phyloP scores from a whole-genome alignment of 2,113 vertebrate species.

The Oreochromis tanganicae region DNA sequence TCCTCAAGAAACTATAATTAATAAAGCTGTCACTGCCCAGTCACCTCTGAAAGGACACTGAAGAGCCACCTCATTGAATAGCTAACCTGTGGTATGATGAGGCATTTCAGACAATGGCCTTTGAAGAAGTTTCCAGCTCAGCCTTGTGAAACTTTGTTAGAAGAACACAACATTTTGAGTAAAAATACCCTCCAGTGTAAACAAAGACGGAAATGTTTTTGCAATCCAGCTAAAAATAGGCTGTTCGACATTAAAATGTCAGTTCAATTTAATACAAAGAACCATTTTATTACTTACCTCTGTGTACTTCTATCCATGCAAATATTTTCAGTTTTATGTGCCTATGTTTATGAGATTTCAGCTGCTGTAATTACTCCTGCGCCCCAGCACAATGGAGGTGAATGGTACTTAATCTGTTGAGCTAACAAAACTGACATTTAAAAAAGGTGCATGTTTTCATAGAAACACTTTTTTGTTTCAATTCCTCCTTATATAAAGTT shows the following conservation, averaged over 20 bases:
- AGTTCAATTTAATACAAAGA: background rate
- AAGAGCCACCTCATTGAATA: slow-evolving; percentile 14
- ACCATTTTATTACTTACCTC: background rate
- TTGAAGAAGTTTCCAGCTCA: background rate
- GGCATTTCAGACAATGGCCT: background rate
- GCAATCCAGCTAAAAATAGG: background rate
- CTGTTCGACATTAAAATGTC: background rate
- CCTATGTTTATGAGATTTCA: background rate
- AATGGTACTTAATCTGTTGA: background rate
- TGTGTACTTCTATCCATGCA: background rate
- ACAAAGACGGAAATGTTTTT: background rate
- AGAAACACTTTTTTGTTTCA: background rate
- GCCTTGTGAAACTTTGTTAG: background rate
- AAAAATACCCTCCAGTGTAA: background rate
- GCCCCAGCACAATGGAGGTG: background rate
- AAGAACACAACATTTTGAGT: background rate
- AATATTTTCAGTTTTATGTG: background rate
- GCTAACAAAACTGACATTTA: background rate
- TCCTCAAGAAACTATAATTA: slow-evolving; percentile 59
- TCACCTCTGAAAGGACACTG: slow-evolving; percentile 42
- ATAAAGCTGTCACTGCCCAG: slow-evolving; percentile 54
- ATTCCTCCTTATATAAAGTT: background rate
- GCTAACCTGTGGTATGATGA: slow-evolving; percentile 13
- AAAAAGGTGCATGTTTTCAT: background rate
- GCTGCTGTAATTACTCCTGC: background rate